Conservation (phyloP, 2,888 invertebrate genomes). For the Polydrusus tereticollis region DNA sequence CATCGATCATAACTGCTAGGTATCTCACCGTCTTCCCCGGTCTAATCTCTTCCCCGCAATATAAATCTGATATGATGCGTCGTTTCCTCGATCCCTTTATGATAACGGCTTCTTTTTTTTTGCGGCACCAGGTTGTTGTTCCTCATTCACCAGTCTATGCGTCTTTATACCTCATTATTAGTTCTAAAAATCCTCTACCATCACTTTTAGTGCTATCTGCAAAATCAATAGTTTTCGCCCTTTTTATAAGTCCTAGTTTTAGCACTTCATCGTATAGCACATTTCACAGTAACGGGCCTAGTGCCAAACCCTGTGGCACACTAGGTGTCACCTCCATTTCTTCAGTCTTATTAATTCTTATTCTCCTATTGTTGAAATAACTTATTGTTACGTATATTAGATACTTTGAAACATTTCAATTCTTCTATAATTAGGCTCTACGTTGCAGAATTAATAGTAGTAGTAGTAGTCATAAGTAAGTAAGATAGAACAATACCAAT, state of each 20-base stretch:
- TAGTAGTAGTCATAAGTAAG: too few relatives aligned
- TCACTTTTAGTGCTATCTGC: slow-evolving; percentile 26
- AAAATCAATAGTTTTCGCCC: not conserved
- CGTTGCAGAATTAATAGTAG: too few relatives aligned
- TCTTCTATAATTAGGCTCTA: too few relatives aligned
- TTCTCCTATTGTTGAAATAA: not conserved
- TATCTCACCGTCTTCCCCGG: not conserved
- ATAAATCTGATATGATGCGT: not conserved
- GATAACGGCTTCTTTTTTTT: slow-evolving; percentile 17
- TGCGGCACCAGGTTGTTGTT: not conserved
- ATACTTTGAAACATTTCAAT: not conserved
- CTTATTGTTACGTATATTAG: not conserved
- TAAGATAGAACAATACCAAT: too few relatives aligned
- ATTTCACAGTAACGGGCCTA: slow-evolving; percentile 33
- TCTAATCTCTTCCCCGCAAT: not conserved
- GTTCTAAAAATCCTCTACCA: not conserved
- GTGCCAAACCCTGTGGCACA: slow-evolving; percentile 19
- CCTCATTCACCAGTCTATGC: not conserved
- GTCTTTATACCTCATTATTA: not conserved
- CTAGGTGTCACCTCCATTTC: not conserved
- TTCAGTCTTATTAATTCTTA: not conserved
- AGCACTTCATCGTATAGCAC: slow-evolving; percentile 24
- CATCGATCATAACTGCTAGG: slow-evolving; percentile 1
- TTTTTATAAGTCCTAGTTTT: not conserved
- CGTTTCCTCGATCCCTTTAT: slow-evolving; percentile 3